Percentiles rank a stretch among this genome's conserved stretches.
Evolutionary conservation across 2,113 vertebrate genomes (phyloP).

Genomic region (Larimichthys polyactis): DNA sequence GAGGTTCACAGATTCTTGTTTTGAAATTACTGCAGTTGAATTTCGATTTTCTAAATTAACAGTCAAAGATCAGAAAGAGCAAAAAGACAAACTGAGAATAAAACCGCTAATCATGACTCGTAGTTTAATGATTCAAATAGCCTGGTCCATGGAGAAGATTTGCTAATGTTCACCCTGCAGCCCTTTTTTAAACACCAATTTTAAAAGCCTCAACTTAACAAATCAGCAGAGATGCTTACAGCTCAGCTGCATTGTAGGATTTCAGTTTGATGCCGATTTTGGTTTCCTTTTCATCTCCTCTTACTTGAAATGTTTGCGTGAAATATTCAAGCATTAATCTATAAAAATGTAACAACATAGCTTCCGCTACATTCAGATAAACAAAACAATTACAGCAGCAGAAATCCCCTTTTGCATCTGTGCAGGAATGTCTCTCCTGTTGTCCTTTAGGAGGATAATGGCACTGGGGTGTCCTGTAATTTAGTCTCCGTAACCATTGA

Average conservation of each 20-base stretch:
- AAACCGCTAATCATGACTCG: constrained; percentile 25
- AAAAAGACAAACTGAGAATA: not conserved
- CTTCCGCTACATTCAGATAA: constrained; percentile 40
- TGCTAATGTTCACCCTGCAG: constrained; percentile 42
- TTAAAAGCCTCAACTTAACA: constrained; percentile 21
- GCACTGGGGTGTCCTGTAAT: constrained; percentile 81
- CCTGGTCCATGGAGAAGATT: constrained; percentile 11
- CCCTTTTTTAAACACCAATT: constrained; percentile 30
- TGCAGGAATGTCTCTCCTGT: constrained; percentile 70
- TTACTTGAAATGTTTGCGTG: not conserved
- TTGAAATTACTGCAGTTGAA: constrained; percentile 24
- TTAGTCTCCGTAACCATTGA: constrained; percentile 81
- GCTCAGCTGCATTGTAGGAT: not conserved
- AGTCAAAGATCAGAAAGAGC: constrained; percentile 26
- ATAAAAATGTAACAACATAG: not conserved
- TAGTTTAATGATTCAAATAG: constrained; percentile 39
- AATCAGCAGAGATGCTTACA: constrained; percentile 10
- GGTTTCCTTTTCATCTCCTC: not conserved
- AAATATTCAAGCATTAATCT: not conserved
- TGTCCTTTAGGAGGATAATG: constrained; percentile 76
- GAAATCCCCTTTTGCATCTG: constrained; percentile 60
- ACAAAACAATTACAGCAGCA: constrained; percentile 37
- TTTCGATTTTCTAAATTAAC: constrained; percentile 19
- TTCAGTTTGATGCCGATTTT: constrained; percentile 14
- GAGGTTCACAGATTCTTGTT: not conserved